Evolutionary conservation across 2,113 vertebrate species (phyloP).

Genomic region (Lipophrys pholis): DNA sequence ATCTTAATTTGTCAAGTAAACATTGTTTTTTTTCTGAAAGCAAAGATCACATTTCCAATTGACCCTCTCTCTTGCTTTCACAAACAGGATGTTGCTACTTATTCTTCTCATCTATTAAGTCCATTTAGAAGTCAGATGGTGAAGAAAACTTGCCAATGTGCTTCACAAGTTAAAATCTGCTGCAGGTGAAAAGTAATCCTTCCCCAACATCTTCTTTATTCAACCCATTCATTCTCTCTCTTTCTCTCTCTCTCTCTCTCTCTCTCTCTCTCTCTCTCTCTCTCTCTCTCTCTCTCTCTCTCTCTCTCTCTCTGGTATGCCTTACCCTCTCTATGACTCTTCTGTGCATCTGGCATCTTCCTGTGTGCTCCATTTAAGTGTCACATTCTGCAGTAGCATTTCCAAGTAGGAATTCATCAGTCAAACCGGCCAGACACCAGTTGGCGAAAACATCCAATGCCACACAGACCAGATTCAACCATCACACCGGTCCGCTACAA

Average conservation of each 20-base stretch:
- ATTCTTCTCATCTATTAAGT: background rate
- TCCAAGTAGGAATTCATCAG: slow-evolving; percentile 28
- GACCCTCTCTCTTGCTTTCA: background rate
- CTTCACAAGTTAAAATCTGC: background rate
- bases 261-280: no score
- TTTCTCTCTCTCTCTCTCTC: background rate
- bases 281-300: no score
- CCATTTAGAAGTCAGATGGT: background rate
- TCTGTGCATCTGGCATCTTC: slow-evolving; percentile 6
- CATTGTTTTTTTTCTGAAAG: background rate
- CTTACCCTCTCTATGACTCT: background rate
- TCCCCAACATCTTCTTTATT: background rate
- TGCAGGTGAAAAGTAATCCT: background rate
- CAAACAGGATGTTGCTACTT: background rate
- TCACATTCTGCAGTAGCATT: background rate
- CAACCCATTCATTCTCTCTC: background rate
- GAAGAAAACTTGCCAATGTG: no score
- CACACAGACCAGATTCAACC: background rate
- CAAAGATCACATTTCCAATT: background rate
- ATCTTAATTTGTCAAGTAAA: background rate
- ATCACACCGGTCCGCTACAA: slow-evolving; percentile 19
- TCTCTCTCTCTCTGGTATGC: background rate
- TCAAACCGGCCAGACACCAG: slow-evolving; percentile 16
- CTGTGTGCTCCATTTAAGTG: slow-evolving; percentile 16
- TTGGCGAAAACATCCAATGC: slow-evolving; percentile 11